Evolutionary conservation across 2,797 vertebrate genomes (phyloP).

Genomic region (Glossophaga mutica): DNA sequence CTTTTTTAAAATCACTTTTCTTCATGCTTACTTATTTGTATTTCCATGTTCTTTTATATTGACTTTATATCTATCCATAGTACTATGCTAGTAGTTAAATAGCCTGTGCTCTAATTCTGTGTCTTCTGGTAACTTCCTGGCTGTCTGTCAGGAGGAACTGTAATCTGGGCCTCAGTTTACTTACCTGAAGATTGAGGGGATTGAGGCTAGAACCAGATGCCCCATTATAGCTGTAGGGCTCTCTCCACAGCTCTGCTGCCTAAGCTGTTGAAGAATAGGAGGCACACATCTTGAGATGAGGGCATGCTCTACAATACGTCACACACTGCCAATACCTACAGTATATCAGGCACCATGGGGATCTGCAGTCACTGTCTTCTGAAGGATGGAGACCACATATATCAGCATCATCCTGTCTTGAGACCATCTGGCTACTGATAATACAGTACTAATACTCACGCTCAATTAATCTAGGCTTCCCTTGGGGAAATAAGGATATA

Average conservation of each 20-base stretch:
- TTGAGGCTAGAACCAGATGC: not conserved
- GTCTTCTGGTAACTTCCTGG: not conserved
- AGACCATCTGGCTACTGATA: not conserved
- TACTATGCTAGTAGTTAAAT: not conserved
- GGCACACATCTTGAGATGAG: not conserved
- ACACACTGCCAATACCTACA: not conserved
- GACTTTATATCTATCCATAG: not conserved
- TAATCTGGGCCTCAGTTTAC: not conserved
- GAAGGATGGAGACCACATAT: not conserved
- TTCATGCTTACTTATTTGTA: not conserved
- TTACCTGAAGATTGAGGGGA: too few relatives aligned
- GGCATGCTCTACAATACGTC: not conserved
- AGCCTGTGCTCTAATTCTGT: not conserved
- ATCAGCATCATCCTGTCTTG: not conserved
- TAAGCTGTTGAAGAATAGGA: not conserved
- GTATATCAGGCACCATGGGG: not conserved
- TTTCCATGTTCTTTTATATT: not conserved
- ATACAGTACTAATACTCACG: not conserved
- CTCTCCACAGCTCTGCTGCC: not conserved
- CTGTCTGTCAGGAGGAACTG: too few relatives aligned
- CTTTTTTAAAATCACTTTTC: not conserved
- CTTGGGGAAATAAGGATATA: not conserved
- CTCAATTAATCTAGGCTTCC: not conserved
- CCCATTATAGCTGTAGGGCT: not conserved
- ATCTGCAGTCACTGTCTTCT: not conserved